Evolutionary conservation across 1,140 invertebrate genomes (phyloP), one percentile per base, ranked within the genome.

Genomic region (Diabrotica virgifera): DNA sequence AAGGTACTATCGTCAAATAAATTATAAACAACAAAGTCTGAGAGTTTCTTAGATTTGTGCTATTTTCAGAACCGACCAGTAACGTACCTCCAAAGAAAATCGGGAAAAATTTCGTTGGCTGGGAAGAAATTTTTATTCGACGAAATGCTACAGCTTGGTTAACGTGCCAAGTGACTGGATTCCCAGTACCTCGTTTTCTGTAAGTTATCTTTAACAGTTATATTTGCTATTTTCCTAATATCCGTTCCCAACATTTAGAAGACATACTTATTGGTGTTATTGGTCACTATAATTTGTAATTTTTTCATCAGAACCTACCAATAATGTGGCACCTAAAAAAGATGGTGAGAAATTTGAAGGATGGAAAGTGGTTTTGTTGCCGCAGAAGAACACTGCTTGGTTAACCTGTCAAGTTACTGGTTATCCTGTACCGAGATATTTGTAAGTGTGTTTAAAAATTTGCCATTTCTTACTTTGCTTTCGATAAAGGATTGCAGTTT

Each of bases 341-440:
- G 84, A 85, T 63, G 82, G 84, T 73, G 85, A 86, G 78, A 81
- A 83, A 76, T 88, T 87, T 72, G 85, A 87, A 74, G 86, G 87
- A 75, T 85, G 84, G 79, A 86, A 88, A 79, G 82, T 91, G 67
- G 78, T 89, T 64, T 85, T 84, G 75, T 84, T 89, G 59, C 79
- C 82, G 54, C 76, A 80, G 77, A 82, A 80, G 54, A 79, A 79
- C 66, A 78, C 80, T 65, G 83, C 84, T 70, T 89, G 87, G 74
- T 81, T 89, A 77, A 84, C 83, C 71, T 89, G 87, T 78, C 85
- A 86, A 78, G 84, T 88, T 61, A 84, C 86, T 72, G 86, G 84
- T 73, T 88, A 84, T 79, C 87, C 87, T 65, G 84, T 85, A 64
- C 87, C 88, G 70, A 76, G 85, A 73, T 89, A 84, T 81, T 87